Conservation (phyloP, 1,140 invertebrate genomes). For the Rhyacophila brunnea region DNA sequence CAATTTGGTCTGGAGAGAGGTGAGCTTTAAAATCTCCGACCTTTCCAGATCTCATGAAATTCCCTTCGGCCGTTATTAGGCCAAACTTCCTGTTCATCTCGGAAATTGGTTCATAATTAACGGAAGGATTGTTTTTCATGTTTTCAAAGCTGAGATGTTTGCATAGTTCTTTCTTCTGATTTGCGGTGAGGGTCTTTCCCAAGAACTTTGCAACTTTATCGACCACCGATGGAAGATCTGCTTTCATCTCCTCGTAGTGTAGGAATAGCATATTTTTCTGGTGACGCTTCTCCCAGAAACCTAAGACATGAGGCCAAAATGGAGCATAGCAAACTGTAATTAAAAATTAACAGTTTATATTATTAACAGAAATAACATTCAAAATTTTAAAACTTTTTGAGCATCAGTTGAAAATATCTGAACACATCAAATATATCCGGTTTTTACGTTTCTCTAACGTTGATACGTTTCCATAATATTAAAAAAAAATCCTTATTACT, state of each 20-base stretch:
- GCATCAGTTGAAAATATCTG: too few relatives aligned
- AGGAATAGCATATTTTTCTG: conserved; percentile 60
- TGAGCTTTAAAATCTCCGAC: conserved; percentile 65
- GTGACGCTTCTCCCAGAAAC: conserved; percentile 58
- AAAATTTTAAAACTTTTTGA: too few relatives aligned
- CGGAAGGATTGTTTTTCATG: conserved; percentile 70
- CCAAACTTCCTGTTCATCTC: conserved; percentile 48
- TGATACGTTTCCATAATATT: too few relatives aligned
- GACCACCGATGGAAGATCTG: conserved; percentile 61
- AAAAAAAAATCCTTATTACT: too few relatives aligned
- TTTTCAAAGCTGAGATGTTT: conserved; percentile 66
- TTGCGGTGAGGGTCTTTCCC: conserved; percentile 48
- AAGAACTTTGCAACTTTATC: conserved; percentile 60
- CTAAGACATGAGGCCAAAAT: conserved; percentile 60
- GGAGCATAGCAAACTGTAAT: conserved; percentile 50
- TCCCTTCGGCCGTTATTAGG: conserved; percentile 46
- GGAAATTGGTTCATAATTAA: conserved; percentile 61
- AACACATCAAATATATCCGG: too few relatives aligned
- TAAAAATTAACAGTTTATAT: too few relatives aligned
- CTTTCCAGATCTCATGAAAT: conserved; percentile 63
- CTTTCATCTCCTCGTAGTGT: conserved; percentile 68
- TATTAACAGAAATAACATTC: too few relatives aligned
- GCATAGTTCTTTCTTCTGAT: conserved; percentile 53
- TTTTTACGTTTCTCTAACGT: too few relatives aligned
- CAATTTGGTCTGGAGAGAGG: conserved; percentile 56